phyloP scores from a whole-genome alignment of 1,140 invertebrate species.

The Drosophila aff. region DNA sequence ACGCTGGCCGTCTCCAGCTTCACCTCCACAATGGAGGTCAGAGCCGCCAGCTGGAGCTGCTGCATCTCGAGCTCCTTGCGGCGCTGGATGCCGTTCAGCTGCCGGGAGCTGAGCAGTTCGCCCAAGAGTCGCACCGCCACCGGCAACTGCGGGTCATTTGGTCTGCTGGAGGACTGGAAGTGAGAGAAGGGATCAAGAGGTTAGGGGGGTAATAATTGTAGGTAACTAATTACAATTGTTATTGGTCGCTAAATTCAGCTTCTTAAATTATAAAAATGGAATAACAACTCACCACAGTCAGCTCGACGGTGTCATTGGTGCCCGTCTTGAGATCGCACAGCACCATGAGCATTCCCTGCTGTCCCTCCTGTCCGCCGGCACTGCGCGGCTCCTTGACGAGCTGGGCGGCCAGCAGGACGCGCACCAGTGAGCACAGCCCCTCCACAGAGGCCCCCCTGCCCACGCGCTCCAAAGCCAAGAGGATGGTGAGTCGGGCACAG shows the following conservation, averaged over 20 bases:
- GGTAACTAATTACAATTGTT: not conserved
- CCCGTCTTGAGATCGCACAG: constrained; percentile 92
- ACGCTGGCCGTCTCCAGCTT: constrained; percentile 86
- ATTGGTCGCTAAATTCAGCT: not conserved
- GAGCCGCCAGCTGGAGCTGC: constrained; percentile 87
- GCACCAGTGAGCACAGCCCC: constrained; percentile 89
- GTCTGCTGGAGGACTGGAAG: constrained; percentile 85
- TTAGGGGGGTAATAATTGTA: not conserved
- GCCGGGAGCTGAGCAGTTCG: constrained; percentile 90
- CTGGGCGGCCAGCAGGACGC: constrained; percentile 88
- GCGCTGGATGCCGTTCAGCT: constrained; percentile 70
- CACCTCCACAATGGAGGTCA: constrained; percentile 92
- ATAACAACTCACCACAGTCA: constrained; percentile 90
- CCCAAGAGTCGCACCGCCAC: constrained; percentile 89
- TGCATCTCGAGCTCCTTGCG: constrained; percentile 81
- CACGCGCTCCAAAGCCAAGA: constrained; percentile 89
- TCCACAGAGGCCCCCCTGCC: constrained; percentile 90
- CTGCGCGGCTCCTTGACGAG: constrained; percentile 79
- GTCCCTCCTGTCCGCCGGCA: constrained; percentile 19
- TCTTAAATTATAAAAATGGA: not conserved
- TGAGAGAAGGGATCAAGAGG: not conserved
- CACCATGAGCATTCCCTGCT: constrained; percentile 88
- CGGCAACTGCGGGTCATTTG: constrained; percentile 87
- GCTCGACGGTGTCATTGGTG: constrained; percentile 93
- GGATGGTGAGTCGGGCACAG: constrained; percentile 91